Conservation (phyloP, 2,888 invertebrate species). For the Oligia strigilis region DNA sequence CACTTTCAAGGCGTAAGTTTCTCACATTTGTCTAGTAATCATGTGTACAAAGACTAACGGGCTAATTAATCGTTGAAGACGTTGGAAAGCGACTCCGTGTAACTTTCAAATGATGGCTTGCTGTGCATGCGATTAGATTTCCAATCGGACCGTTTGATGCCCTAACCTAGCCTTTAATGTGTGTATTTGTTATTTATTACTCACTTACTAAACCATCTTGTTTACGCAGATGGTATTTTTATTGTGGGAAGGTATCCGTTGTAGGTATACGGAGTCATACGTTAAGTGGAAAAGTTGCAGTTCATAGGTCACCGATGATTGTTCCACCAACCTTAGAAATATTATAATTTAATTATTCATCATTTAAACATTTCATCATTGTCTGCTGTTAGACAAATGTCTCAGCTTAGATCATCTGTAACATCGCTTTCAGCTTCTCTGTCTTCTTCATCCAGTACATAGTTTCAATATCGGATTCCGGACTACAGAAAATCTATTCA, state of each 20-base stretch:
- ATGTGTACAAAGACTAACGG: constrained; percentile 70
- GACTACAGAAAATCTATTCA: constrained; percentile 28
- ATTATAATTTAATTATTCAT: neutral
- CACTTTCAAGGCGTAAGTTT: constrained; percentile 53
- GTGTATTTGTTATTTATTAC: constrained; percentile 56
- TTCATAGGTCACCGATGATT: constrained; percentile 16
- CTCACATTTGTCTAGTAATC: constrained; percentile 58
- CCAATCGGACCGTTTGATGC: constrained; percentile 70
- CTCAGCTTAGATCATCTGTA: neutral
- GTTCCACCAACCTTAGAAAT: neutral
- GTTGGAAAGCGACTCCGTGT: constrained; percentile 72
- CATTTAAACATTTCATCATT: neutral
- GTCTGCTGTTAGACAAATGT: neutral
- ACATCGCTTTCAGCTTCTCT: neutral
- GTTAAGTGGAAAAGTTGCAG: neutral
- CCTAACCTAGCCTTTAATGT: constrained; percentile 53
- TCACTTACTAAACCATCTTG: constrained; percentile 37
- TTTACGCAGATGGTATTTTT: constrained; percentile 39
- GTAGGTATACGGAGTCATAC: neutral
- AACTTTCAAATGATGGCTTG: constrained; percentile 74
- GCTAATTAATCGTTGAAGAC: constrained; percentile 74
- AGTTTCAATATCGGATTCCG: constrained; percentile 1
- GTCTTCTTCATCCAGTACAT: neutral
- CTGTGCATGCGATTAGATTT: constrained; percentile 72
- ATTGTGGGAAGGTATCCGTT: constrained; percentile 25